These are phyloP conservation scores for Thomomys bottae DNA, from an alignment of 2,113 vertebrate species.

Conservation along the genomic window DNA sequence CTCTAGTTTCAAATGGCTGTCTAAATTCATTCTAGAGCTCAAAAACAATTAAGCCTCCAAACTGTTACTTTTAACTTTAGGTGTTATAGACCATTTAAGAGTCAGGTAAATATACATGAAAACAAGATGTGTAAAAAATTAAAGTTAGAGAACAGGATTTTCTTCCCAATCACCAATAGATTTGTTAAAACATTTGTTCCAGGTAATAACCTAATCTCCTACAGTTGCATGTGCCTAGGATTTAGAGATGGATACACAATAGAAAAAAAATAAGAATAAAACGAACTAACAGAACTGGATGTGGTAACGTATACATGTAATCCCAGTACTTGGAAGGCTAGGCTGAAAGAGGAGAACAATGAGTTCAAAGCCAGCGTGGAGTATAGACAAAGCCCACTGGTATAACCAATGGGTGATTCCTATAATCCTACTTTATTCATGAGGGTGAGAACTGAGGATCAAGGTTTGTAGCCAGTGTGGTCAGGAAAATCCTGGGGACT, in stretches of 20 bases:
- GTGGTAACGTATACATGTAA: neutral
- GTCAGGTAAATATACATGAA: slow-evolving; percentile 39
- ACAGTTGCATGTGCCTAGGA: neutral
- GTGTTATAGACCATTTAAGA: slow-evolving; percentile 40
- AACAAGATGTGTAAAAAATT: slow-evolving; percentile 54
- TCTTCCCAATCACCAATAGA: slow-evolving; percentile 52
- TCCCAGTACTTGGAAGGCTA: neutral
- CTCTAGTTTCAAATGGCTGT: slow-evolving; percentile 50
- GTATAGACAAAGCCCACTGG: too few relatives aligned
- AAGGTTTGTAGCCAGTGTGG: too few relatives aligned
- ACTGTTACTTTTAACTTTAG: slow-evolving; percentile 55
- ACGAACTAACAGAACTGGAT: neutral
- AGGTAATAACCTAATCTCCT: slow-evolving; percentile 41
- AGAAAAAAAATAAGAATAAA: slow-evolving; percentile 42
- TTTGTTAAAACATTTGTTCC: neutral
- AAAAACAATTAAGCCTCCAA: slow-evolving; percentile 52
- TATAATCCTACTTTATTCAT: too few relatives aligned
- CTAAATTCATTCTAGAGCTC: slow-evolving; percentile 61
- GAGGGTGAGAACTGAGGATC: too few relatives aligned
- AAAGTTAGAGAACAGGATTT: neutral
- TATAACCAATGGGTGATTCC: neutral
- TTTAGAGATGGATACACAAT: neutral
- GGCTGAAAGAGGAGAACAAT: neutral
- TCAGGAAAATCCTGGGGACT: too few relatives aligned
- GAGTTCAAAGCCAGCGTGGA: neutral